phyloP scores from a whole-genome alignment of 2,797 vertebrate species.

The Danio tinwini region DNA sequence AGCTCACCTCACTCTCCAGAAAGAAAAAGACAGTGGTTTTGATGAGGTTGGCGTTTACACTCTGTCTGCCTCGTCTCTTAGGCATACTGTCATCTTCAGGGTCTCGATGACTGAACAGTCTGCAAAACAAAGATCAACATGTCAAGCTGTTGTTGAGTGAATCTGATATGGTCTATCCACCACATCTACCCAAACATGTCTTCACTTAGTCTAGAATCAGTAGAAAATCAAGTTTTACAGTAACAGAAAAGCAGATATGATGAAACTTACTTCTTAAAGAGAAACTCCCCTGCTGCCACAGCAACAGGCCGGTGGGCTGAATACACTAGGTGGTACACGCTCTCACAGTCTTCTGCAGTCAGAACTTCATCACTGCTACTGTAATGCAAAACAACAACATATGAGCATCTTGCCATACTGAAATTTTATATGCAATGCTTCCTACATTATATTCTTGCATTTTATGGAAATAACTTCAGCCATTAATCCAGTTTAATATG shows the following conservation, averaged over 20 bases:
- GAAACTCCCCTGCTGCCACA: slow-evolving; percentile 88
- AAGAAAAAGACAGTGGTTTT: slow-evolving; percentile 98
- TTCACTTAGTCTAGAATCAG: slow-evolving; percentile 2
- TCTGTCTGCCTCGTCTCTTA: slow-evolving; percentile 84
- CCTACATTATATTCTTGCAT: background rate
- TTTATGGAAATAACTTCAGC: background rate
- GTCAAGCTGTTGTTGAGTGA: background rate
- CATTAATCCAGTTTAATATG: background rate
- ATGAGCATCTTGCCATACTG: background rate
- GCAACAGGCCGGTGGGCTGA: slow-evolving; percentile 89
- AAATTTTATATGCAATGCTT: background rate
- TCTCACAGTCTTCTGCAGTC: slow-evolving; percentile 92
- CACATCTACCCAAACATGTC: too few relatives aligned
- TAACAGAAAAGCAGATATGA: background rate
- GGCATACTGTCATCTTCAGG: slow-evolving; percentile 86
- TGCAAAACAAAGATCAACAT: slow-evolving; percentile 52
- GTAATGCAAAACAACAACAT: slow-evolving; percentile 40
- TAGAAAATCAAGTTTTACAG: background rate
- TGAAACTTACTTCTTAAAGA: slow-evolving; percentile 87
- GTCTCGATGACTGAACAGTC: slow-evolving; percentile 88
- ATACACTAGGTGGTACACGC: slow-evolving; percentile 90
- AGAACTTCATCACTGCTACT: slow-evolving; percentile 88
- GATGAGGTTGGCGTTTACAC: slow-evolving; percentile 87
- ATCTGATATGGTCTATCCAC: background rate
- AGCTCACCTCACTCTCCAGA: slow-evolving; percentile 94